phyloP scores from a whole-genome alignment of 1,140 invertebrate genomes.

The Callitettix versicolor region DNA sequence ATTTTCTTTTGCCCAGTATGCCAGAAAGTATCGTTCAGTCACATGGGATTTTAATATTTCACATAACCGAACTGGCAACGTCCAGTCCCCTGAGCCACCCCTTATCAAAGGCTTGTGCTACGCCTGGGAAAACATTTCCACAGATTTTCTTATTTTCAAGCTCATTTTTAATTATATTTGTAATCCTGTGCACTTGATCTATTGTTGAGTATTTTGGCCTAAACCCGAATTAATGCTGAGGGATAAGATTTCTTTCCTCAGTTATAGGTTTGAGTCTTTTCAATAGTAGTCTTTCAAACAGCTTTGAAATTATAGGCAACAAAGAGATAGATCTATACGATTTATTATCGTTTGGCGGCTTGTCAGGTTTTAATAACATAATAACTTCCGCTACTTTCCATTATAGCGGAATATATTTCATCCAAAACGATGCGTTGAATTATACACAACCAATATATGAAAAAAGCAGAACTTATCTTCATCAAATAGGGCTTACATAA shows the following conservation, averaged over 20 bases:
- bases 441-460: no score
- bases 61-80: no score
- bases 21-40: no score
- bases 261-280: constrained; percentile 22
- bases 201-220: constrained; percentile 26
- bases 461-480: no score
- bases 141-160: constrained; percentile 20
- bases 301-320: constrained; percentile 28
- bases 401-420: constrained; percentile 20
- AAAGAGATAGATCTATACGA: constrained; percentile 31
- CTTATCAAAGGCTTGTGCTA: constrained; percentile 27
- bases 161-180: constrained; percentile 12
- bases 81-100: constrained; percentile 30
- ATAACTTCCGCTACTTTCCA: constrained; percentile 32
- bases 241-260: constrained; percentile 20
- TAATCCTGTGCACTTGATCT: constrained; percentile 25
- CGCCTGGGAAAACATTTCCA: constrained; percentile 21
- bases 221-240: constrained; percentile 31
- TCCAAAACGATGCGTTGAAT: constrained; percentile 20
- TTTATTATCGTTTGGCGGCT: constrained; percentile 23
- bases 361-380: constrained; percentile 28
- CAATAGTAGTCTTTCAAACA: constrained; percentile 27
- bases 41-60: no score
- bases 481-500: no score
- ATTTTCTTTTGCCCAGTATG: not conserved